Conservation (phyloP, 2,888 invertebrate species). For the Rhaphigaster nebulosa region DNA sequence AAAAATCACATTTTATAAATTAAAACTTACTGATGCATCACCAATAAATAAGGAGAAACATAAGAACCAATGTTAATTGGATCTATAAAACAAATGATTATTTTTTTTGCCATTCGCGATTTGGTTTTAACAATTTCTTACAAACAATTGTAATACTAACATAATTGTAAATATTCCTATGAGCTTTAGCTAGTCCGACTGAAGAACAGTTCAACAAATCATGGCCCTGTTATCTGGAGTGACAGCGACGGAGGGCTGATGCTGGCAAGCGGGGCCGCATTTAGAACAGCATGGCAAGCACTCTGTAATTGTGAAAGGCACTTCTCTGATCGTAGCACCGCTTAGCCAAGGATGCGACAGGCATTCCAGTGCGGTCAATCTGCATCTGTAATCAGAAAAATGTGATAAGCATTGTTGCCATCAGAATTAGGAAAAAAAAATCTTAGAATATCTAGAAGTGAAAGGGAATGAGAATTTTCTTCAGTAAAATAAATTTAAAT, state of each 20-base stretch:
- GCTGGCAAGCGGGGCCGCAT: conserved; percentile 70
- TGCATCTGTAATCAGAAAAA: conserved; percentile 76
- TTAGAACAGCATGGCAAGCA: conserved; percentile 70
- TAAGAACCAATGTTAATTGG: conserved; percentile 9
- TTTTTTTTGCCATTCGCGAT: conserved; percentile 3
- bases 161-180: not conserved
- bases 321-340: conserved; percentile 63
- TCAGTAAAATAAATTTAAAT: too few species aligned
- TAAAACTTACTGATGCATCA: conserved; percentile 19
- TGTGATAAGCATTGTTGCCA: not conserved
- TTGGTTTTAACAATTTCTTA: conserved; percentile 21
- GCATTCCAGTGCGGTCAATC: conserved; percentile 89
- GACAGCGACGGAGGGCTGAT: conserved; percentile 68
- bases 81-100: not conserved
- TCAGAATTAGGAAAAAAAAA: not conserved
- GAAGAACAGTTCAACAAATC: conserved; percentile 68
- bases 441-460: not conserved
- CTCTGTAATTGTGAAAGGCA: conserved; percentile 47
- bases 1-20: conserved; percentile 33
- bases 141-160: not conserved
- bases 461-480: not conserved
- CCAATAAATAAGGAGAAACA: not conserved
- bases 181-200: conserved; percentile 66
- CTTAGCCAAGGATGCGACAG: conserved; percentile 90
- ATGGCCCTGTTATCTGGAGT: conserved; percentile 70